Evolutionary conservation across 2,113 vertebrate species (phyloP).

Genomic region (Pelobates fuscus): DNA sequence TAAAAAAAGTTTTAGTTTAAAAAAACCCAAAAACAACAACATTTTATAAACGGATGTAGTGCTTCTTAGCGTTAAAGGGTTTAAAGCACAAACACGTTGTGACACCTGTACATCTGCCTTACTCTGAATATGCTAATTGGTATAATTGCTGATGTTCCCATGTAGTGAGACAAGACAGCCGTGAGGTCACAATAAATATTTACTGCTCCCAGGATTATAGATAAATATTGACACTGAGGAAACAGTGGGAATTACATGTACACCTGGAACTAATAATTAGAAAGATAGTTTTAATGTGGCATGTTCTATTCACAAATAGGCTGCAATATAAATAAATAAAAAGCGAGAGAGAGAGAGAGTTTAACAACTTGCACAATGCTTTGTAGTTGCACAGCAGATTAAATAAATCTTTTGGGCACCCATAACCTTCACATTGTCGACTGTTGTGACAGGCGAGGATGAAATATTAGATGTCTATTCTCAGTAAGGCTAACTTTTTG

Average conservation of each 20-base stretch:
- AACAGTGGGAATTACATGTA: neutral
- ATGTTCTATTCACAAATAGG: no score
- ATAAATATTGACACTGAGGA: slow-evolving; percentile 1
- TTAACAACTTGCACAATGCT: no score
- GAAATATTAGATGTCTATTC: no score
- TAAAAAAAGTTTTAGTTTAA: no score
- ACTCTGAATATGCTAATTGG: slow-evolving; percentile 7
- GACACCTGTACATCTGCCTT: neutral
- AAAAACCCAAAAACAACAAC: no score
- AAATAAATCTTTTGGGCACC: no score
- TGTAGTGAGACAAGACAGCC: slow-evolving; percentile 7
- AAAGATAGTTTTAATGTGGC: neutral
- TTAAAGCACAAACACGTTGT: neutral
- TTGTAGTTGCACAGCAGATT: no score
- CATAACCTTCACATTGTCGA: no score
- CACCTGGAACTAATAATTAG: neutral
- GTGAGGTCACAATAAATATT: slow-evolving; percentile 16
- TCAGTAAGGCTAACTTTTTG: no score
- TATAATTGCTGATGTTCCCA: slow-evolving; percentile 12
- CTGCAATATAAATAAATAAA: no score
- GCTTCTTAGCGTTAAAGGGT: neutral
- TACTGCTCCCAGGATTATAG: neutral
- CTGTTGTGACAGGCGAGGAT: no score
- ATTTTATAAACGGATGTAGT: neutral
- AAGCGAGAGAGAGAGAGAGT: no score